Percentiles rank a stretch among this genome's conserved stretches.
Evolutionary conservation across 2,113 vertebrate genomes (phyloP).

Genomic region (Nymphicus hollandicus): DNA sequence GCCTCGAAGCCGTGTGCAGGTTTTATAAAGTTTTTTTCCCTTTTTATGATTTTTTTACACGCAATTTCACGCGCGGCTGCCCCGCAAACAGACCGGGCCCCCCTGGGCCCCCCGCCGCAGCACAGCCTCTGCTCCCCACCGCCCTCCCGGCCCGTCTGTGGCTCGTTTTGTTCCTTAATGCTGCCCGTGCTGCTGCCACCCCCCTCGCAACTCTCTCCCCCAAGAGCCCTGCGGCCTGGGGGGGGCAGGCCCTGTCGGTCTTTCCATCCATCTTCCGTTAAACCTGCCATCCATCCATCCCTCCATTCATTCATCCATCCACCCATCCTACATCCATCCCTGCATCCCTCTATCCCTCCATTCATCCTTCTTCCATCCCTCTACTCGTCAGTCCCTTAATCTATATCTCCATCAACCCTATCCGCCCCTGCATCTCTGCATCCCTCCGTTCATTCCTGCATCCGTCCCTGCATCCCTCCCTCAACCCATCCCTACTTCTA

Average conservation of each 20-base stretch:
- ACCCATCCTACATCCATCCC: neutral
- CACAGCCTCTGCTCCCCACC: neutral
- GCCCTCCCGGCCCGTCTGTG: neutral
- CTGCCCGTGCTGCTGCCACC: neutral
- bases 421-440: neutral
- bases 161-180: neutral
- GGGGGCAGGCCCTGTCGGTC: neutral
- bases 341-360: neutral
- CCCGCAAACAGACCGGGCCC: constrained; percentile 33
- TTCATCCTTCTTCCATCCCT: neutral
- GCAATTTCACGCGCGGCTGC: constrained; percentile 67
- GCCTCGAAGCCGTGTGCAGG: constrained; percentile 8
- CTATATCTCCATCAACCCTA: neutral
- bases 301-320: neutral
- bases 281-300: too few species aligned
- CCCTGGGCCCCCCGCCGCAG: neutral
- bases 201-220: neutral
- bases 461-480: neutral
- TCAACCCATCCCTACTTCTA: neutral
- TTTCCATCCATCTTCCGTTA: neutral
- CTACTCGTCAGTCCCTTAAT: neutral
- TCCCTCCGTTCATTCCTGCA: too few species aligned
- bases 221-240: neutral
- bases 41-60: neutral
- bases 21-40: neutral